Conservation (phyloP, 2,113 vertebrate genomes). For the Ancistrus triradiatus region DNA sequence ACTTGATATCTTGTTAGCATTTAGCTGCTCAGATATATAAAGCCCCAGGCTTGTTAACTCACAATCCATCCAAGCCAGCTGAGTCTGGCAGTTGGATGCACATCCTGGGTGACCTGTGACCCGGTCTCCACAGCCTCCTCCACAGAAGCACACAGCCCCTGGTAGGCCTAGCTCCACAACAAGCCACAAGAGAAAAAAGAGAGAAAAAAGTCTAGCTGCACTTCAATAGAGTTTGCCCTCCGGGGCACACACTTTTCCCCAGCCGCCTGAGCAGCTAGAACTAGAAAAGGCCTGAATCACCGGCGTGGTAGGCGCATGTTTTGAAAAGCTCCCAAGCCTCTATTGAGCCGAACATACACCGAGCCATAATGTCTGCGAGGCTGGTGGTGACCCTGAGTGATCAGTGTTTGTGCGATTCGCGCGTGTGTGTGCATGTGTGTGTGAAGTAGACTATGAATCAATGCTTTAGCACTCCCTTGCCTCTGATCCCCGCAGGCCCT, state of each 20-base stretch:
- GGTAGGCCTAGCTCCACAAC: conserved; percentile 59
- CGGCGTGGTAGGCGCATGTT: conserved; percentile 37
- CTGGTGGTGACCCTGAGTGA: conserved; percentile 45
- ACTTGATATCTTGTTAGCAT: conserved; percentile 19
- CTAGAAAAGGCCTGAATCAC: conserved; percentile 48
- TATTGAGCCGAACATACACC: conserved; percentile 39
- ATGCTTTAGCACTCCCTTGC: conserved; percentile 44
- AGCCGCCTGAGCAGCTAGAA: conserved; percentile 32
- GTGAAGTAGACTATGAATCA: conserved; percentile 45
- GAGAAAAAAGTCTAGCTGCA: conserved; percentile 34
- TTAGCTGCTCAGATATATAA: conserved; percentile 10
- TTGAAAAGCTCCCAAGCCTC: conserved; percentile 41
- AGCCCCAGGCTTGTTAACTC: conserved; percentile 43
- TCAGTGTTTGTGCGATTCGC: conserved; percentile 40
- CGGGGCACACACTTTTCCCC: conserved; percentile 44
- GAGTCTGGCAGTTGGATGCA: conserved; percentile 44
- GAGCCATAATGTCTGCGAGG: conserved; percentile 41
- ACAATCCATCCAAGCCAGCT: conserved; percentile 43
- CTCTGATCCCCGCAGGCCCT: conserved; percentile 44
- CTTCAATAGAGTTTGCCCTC: conserved; percentile 47
- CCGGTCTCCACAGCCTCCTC: conserved; percentile 64
- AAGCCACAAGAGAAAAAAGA: conserved; percentile 37
- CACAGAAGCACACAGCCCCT: conserved; percentile 66
- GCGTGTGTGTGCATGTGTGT: conserved; percentile 29
- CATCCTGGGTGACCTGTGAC: conserved; percentile 64